Evolutionary conservation across 2,113 vertebrate species (phyloP), one percentile per base, ranked within the genome.

Genomic region (Hemibagrus wyckioides): DNA sequence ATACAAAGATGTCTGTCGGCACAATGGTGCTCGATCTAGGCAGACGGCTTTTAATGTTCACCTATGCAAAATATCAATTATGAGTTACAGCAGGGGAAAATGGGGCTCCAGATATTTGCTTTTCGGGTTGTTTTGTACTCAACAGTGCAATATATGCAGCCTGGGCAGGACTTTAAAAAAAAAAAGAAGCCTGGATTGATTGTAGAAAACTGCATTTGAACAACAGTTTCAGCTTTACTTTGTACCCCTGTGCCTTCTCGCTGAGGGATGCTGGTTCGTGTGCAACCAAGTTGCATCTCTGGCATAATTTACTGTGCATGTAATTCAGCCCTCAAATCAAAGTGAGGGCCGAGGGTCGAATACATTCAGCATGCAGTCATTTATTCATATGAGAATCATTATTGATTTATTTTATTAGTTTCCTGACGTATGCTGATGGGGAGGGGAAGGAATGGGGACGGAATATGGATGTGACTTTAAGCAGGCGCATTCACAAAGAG

Each of bases 61-160:
- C 89, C 90, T 91, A 89, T 91, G 88, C 88, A 88, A 90, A 91
- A 91, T 90, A 87, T 91, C 90, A 92, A 90, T 91, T 90, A 90
- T 77, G 85, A 92, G 82, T 89, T 86, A 84, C 88, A 88, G 73
- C 52, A 86, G 76, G 85, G 85, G 56, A 83, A 73, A 90, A 83
- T 83, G 33, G 57, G 21, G 57, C 33, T 33, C 33, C 30, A 69
- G 52, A 69, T 85, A 50, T 84, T 77, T 89, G 67, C 52, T 77
- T 69, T 44, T 41, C n/a, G 52, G 33, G 25, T 71, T 75, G 28
- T 75, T 76, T 59, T 65, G 67, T 61, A 36, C 33, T 41, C 23
- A 75, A 41, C 23, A 19, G 67, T 77, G 71, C 41, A 10, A 65
- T 52, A 57, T 54, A 48, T 67, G 75, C 28, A 54, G 54, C 50